Evolutionary conservation across 2,113 vertebrate genomes (phyloP).

Genomic region (Macaca nemestrina): DNA sequence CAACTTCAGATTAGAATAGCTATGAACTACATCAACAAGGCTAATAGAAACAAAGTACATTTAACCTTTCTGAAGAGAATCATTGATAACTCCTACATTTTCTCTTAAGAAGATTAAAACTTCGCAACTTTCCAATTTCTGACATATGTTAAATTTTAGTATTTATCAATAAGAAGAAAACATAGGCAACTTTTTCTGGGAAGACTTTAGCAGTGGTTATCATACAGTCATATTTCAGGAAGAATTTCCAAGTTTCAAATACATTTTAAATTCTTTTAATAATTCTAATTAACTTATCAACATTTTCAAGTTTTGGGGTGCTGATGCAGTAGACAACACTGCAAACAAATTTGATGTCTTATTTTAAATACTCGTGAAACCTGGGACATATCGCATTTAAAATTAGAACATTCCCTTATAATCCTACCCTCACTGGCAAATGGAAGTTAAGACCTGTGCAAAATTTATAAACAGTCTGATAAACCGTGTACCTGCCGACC

Average conservation of each 20-base stretch:
- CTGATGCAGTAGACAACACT: neutral
- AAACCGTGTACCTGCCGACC: neutral
- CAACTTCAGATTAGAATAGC: neutral
- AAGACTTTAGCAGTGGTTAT: neutral
- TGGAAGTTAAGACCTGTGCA: neutral
- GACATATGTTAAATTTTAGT: neutral
- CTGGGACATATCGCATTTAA: neutral
- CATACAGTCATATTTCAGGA: neutral
- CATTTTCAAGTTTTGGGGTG: neutral
- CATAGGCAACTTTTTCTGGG: neutral
- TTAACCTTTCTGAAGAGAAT: neutral
- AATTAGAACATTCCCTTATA: neutral
- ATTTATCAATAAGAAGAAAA: neutral
- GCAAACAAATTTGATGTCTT: neutral
- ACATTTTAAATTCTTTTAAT: neutral
- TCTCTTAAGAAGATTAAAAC: neutral
- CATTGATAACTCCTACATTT: neutral
- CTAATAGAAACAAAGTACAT: neutral
- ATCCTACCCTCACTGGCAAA: neutral
- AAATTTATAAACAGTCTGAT: neutral
- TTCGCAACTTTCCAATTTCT: neutral
- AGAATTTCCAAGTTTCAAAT: neutral
- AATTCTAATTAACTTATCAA: neutral
- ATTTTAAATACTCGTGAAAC: neutral
- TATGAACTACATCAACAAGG: neutral